phyloP scores from a whole-genome alignment of 1,140 invertebrate genomes.

The Manduca sexta region DNA sequence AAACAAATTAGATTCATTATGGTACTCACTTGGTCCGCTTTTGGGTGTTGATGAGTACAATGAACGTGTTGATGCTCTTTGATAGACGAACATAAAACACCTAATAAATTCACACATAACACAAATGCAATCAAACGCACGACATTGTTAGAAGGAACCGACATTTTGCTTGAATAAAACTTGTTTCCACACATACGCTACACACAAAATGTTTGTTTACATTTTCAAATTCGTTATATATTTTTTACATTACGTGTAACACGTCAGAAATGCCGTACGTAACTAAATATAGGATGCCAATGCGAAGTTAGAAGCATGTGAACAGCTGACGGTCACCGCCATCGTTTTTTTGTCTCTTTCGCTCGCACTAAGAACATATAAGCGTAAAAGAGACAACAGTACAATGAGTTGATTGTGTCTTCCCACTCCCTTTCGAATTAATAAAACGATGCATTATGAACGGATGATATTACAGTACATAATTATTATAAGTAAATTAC shows the following conservation, averaged over 20 bases:
- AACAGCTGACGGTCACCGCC: constrained; percentile 19
- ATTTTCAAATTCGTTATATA: constrained; percentile 30
- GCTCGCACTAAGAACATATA: background rate
- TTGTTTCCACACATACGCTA: constrained; percentile 31
- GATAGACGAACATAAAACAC: constrained; percentile 31
- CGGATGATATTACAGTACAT: background rate
- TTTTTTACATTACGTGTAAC: constrained; percentile 6
- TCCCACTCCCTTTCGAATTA: background rate
- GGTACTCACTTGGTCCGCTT: constrained; percentile 54
- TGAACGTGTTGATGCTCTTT: constrained; percentile 46
- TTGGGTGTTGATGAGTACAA: constrained; percentile 56
- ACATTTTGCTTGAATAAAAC: constrained; percentile 27
- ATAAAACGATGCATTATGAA: background rate
- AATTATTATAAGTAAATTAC: background rate
- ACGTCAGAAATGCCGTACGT: constrained; percentile 11
- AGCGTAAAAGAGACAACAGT: background rate
- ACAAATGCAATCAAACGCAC: constrained; percentile 25
- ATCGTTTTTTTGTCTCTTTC: constrained; percentile 14
- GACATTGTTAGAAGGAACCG: constrained; percentile 14
- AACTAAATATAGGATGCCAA: constrained; percentile 20
- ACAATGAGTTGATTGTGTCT: background rate
- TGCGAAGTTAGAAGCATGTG: constrained; percentile 10
- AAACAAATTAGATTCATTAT: too few species aligned
- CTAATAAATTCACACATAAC: constrained; percentile 25
- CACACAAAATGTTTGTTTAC: constrained; percentile 44